Evolutionary conservation across 2,888 invertebrate species (phyloP), one percentile per base, ranked within the genome.

Genomic region (Xylophagus ater): DNA sequence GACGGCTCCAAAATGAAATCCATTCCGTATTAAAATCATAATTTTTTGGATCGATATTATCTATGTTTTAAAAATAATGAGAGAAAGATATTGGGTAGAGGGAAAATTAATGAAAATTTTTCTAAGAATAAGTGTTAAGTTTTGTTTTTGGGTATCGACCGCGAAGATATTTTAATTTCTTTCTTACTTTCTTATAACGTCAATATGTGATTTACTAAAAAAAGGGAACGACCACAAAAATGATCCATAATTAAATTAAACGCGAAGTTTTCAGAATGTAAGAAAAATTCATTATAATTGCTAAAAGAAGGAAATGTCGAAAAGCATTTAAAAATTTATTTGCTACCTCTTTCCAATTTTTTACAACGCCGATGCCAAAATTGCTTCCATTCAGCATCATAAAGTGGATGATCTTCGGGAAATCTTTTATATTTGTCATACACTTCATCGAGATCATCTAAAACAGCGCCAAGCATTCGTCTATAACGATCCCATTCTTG

Each of bases 21-120:
- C 45, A 45, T 31, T 45, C 45, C 23, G 40, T 37, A 23, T 43
- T 45, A 39, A 43, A 43, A 34, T 45, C 41, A 36, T 45, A 43
- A 28, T 29, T 33, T 24, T 41, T 38, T 15, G 45, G 45, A 35
- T 45, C 40, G 30, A 42, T 36, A 26, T 32, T 23, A 40, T 45
- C 45, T 45, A 41, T 24, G 26, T 36, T 35, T 40, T 24, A 30
- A 40, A 40, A 39, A 39, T 19, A 28, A 38, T 25, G 23, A 30
- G 23, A 38, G 18, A 39, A 37, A n/a, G n/a, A n/a, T n/a, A n/a
- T n/a, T n/a, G n/a, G n/a, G n/a, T n/a, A n/a, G n/a, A n/a, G n/a
- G 30, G 17, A 35, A 35, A n/a, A 26, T 24, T 3, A 21, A 20
- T 15, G 10, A 24, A 21, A 8, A 34, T 19, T n/a, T n/a, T n/a